phyloP scores from a whole-genome alignment of 2,888 invertebrate species.

The Athripsodes cinereus region DNA sequence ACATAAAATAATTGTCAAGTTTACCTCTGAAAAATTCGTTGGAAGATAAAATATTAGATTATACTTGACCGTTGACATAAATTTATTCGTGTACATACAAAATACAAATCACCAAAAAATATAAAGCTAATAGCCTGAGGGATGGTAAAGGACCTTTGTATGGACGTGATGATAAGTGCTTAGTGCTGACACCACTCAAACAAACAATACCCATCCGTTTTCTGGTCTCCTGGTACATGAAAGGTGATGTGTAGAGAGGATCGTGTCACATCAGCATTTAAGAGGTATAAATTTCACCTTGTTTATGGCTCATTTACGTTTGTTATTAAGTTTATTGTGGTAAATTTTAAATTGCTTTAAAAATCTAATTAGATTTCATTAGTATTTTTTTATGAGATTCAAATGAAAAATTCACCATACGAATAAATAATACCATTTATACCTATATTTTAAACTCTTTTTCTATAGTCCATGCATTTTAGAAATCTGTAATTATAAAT shows the following conservation, averaged over 20 bases:
- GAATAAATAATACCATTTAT: too few species aligned
- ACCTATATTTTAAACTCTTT: too few species aligned
- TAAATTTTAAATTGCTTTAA: too few species aligned
- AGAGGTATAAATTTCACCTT: not conserved
- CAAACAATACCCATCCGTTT: not conserved
- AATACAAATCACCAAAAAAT: not conserved
- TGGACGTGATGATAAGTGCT: conserved; percentile 19
- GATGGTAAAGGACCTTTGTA: not conserved
- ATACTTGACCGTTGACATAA: not conserved
- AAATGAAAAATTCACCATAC: too few species aligned
- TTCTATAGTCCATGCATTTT: too few species aligned
- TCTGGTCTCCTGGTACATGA: not conserved
- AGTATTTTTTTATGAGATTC: too few species aligned
- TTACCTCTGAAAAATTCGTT: too few species aligned
- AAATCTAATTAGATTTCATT: too few species aligned
- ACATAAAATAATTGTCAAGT: too few species aligned
- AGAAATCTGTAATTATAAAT: too few species aligned
- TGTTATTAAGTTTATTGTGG: too few species aligned
- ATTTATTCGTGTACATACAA: not conserved
- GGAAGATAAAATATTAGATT: too few species aligned
- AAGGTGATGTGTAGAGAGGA: not conserved
- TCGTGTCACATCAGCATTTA: conserved; percentile 1
- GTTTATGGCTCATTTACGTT: not conserved
- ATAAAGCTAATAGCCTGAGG: not conserved
- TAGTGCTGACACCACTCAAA: conserved; percentile 24